These are phyloP conservation scores for Thunnus thynnus DNA, from an alignment of 2,113 vertebrate species.

Conservation along the genomic window DNA sequence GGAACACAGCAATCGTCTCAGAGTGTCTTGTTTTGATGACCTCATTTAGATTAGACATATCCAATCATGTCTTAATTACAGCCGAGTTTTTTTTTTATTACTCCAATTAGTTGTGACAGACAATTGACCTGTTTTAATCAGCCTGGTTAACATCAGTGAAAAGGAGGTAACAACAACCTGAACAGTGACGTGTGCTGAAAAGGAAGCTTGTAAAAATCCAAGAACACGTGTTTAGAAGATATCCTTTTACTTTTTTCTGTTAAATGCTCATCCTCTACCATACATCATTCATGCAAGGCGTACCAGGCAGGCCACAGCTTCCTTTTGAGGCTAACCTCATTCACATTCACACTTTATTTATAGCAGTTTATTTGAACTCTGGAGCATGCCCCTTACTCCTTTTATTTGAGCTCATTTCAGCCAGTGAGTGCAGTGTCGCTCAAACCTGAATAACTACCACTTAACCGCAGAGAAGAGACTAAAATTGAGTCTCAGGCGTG, in stretches of 20 bases:
- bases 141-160: not conserved
- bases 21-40: slow-evolving; percentile 47
- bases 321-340: not conserved
- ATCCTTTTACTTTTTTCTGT: too few relatives aligned
- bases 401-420: too few relatives aligned
- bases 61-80: slow-evolving; percentile 34
- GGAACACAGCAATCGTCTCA: slow-evolving; percentile 12
- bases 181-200: not conserved
- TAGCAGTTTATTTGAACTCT: not conserved
- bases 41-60: slow-evolving; percentile 32
- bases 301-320: not conserved
- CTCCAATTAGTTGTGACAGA: slow-evolving; percentile 25
- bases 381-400: not conserved
- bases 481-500: not conserved
- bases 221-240: too few relatives aligned
- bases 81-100: not conserved
- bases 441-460: not conserved
- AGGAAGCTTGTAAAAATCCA: not conserved
- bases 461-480: not conserved
- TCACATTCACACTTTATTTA: not conserved
- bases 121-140: slow-evolving; percentile 40
- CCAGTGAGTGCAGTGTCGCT: not conserved
- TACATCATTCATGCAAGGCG: too few relatives aligned
- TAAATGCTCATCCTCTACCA: too few relatives aligned
- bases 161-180: slow-evolving; percentile 2